Evolutionary conservation across 1,140 invertebrate species (phyloP), one percentile per base, ranked within the genome.

Genomic region (Hormaphis cornu): DNA sequence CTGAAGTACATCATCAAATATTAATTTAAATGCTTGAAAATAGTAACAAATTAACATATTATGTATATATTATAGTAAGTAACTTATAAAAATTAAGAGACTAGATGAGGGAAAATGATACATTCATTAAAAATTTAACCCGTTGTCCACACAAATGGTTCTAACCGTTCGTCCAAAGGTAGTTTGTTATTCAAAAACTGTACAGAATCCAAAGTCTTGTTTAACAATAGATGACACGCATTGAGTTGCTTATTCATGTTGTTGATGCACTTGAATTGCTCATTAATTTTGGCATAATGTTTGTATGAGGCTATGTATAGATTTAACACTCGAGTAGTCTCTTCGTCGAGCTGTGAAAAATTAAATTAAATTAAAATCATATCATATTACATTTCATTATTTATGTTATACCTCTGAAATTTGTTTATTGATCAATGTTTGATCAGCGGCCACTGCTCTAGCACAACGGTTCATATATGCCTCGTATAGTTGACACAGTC

Each of bases 61-160:
- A 56, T 10, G 22, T 14, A 20, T 54, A 7, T 14, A 35, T 35
- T 30, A n/a, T 14, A 30, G 33, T 20, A 35, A 12, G 37, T 16
- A 56, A 56, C 7, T 16, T 40, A 33, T 40, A 40, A 50, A 3
- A 12, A 3, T 50, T 16, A 20, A 30, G 16, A 12, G n/a, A 58
- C 30, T 40, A 58, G 33, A 24, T 33, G 16, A 16, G 24, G 14
- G 20, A 24, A 22, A 37, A 37, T 35, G 18, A 22, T 22, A 16
- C 8, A 8, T 8, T 56, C 18, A 40, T 12, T 58, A 3, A 4
- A 16, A 10, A 14, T 61, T 81, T 78, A 87, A 76, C 87, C 88
- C 53, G 89, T 90, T 8, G 88, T 90, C 91, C 90, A 93, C 10
- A 91, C 86, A 78, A 97, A 95, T 1, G 91, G 89, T 79, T 95